Conservation (phyloP, 2,113 vertebrate genomes). For the Nothocercus julius region DNA sequence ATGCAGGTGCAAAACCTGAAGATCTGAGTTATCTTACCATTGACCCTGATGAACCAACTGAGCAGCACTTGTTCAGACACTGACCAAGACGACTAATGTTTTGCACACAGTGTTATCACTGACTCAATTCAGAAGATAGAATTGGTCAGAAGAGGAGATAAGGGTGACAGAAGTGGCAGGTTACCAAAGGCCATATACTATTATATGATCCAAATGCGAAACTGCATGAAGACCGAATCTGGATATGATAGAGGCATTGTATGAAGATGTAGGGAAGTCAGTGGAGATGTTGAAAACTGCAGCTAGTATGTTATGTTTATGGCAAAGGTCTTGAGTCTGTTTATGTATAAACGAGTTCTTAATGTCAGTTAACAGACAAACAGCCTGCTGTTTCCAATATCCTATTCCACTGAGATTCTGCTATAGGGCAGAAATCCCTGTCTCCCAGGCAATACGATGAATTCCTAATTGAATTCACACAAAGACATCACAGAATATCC, state of each 20-base stretch:
- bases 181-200: not conserved
- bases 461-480: not conserved
- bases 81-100: not conserved
- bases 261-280: not conserved
- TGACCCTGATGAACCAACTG: not conserved
- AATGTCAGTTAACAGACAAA: not conserved
- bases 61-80: not conserved
- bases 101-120: not conserved
- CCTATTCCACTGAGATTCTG: not conserved
- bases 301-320: not conserved
- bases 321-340: not conserved
- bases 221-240: not conserved
- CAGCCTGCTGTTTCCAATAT: not conserved
- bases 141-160: not conserved
- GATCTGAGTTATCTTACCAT: not conserved
- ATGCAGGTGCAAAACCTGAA: not conserved
- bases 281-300: not conserved
- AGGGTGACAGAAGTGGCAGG: not conserved
- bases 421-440: accelerated
- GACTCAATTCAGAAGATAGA: not conserved
- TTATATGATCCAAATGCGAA: not conserved
- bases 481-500: not conserved
- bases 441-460: not conserved
- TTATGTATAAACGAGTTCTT: not conserved
- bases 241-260: not conserved